Evolutionary conservation across 2,113 vertebrate species (phyloP).

Genomic region (Cricetomys ansorgei): DNA sequence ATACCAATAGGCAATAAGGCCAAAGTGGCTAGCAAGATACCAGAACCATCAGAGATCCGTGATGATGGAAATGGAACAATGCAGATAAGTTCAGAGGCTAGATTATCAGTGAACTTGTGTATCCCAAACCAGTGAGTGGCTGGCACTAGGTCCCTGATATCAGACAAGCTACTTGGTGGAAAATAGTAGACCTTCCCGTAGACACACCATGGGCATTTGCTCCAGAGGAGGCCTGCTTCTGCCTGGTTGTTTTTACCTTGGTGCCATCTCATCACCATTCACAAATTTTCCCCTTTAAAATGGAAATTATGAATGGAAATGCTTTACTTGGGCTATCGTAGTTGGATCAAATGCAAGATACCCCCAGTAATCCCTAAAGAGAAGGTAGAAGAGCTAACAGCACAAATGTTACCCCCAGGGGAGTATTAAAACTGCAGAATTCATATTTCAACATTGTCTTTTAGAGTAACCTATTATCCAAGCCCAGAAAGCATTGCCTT

Average conservation of each 20-base stretch:
- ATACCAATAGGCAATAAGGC: not conserved
- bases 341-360: not conserved
- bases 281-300: conserved; percentile 7
- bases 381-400: not conserved
- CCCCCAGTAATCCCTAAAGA: not conserved
- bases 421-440: not conserved
- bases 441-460: conserved; percentile 9
- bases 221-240: not conserved
- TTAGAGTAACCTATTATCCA: not conserved
- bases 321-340: not conserved
- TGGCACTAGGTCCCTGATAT: not conserved
- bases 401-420: not conserved
- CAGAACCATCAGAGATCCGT: not conserved
- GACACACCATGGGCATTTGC: not conserved
- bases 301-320: not conserved
- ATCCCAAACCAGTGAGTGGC: not conserved
- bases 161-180: not conserved
- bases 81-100: not conserved
- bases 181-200: not conserved
- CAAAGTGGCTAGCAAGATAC: not conserved
- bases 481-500: not conserved
- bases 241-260: not conserved
- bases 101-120: not conserved
- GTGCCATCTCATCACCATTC: not conserved
- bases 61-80: not conserved